Evolutionary conservation across 2,797 vertebrate species (phyloP).

Genomic region (Sciurus carolinensis): DNA sequence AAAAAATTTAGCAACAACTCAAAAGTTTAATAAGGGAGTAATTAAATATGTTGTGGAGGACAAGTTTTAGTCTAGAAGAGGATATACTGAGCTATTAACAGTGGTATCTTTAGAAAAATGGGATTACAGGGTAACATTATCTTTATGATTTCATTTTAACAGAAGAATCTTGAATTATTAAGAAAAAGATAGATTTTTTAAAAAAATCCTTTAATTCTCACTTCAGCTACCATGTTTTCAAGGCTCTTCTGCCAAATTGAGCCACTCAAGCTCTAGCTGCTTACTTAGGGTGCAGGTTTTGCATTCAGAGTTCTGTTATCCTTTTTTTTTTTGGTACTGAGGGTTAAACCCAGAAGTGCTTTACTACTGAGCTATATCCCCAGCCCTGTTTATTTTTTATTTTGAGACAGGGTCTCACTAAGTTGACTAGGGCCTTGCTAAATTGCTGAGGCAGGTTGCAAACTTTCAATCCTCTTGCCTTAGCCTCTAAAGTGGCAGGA

Average conservation of each 20-base stretch:
- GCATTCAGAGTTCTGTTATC: neutral
- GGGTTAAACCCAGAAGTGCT: too few relatives aligned
- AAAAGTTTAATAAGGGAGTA: neutral
- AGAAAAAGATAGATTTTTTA: neutral
- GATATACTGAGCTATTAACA: neutral
- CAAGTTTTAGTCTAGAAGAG: constrained; percentile 39
- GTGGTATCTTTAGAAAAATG: constrained; percentile 31
- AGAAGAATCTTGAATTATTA: neutral
- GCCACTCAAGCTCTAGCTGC: neutral
- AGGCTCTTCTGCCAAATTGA: constrained; percentile 9
- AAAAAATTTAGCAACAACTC: neutral
- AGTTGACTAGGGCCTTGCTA: too few relatives aligned
- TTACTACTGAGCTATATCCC: too few relatives aligned
- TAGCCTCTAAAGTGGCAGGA: too few relatives aligned
- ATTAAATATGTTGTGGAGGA: constrained; percentile 7
- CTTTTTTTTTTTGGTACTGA: too few relatives aligned
- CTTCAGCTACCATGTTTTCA: constrained; percentile 51
- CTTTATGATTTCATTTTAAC: neutral
- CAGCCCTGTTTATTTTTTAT: too few relatives aligned
- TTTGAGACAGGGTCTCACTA: too few relatives aligned
- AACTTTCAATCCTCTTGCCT: too few relatives aligned
- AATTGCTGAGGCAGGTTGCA: too few relatives aligned
- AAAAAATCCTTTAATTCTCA: neutral
- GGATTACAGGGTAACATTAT: neutral
- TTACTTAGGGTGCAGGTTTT: constrained; percentile 54